Percentiles rank a stretch among this genome's conserved stretches.
phyloP scores from a whole-genome alignment of 2,797 vertebrate species.

The Spheniscus humboldti region DNA sequence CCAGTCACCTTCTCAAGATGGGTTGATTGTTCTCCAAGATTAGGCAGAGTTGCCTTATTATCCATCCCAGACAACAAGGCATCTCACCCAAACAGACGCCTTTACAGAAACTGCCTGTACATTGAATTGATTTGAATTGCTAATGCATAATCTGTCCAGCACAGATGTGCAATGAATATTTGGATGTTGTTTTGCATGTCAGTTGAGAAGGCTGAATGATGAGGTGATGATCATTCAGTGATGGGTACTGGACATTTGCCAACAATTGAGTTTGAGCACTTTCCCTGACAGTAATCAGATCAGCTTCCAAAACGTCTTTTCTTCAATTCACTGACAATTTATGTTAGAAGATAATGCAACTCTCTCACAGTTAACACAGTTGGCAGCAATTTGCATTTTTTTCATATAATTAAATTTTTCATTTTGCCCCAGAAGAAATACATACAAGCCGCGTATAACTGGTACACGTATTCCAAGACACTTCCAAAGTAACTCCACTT shows the following conservation, averaged over 20 bases:
- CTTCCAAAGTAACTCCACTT: background rate
- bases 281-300: conserved; percentile 69
- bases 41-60: conserved; percentile 80
- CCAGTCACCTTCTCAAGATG: conserved; percentile 82
- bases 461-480: background rate
- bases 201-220: conserved; percentile 84
- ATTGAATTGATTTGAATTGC: conserved; percentile 75
- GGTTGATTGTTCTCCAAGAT: conserved; percentile 84
- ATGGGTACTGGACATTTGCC: conserved; percentile 86
- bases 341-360: conserved; percentile 66
- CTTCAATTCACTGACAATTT: conserved; percentile 63
- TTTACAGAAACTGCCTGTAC: conserved; percentile 71
- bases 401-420: conserved; percentile 48
- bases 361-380: conserved; percentile 66
- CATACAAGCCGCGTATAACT: background rate
- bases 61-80: conserved; percentile 75
- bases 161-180: conserved; percentile 85
- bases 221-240: conserved; percentile 86
- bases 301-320: conserved; percentile 64
- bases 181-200: conserved; percentile 78
- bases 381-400: conserved; percentile 69
- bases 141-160: conserved; percentile 80
- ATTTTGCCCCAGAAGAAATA: conserved; percentile 31
- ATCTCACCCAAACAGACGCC: conserved; percentile 74
- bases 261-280: conserved; percentile 79